Percentiles rank a stretch among this genome's conserved stretches.
Conservation (phyloP, 2,113 vertebrate species). For the Motacilla tschutschensis region DNA sequence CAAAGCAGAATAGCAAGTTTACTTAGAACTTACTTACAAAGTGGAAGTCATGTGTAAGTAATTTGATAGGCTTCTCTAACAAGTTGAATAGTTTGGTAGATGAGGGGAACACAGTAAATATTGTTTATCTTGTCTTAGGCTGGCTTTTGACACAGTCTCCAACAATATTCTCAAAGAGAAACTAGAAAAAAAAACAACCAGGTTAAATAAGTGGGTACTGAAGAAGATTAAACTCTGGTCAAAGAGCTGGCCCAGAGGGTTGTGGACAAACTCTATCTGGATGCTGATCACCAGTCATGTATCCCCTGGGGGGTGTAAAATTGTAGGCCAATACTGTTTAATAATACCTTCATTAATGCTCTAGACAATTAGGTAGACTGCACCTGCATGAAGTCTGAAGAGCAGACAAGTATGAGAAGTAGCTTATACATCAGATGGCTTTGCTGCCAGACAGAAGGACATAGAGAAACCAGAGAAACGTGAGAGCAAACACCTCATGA, state of each 20-base stretch:
- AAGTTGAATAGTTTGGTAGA: not conserved
- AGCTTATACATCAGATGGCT: not conserved
- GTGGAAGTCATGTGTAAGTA: not conserved
- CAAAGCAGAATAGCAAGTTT: not conserved
- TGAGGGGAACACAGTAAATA: not conserved
- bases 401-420: not conserved
- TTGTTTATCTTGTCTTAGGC: not conserved
- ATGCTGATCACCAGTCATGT: not conserved
- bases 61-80: not conserved
- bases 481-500: not conserved
- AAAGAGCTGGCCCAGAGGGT: not conserved
- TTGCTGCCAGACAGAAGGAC: not conserved
- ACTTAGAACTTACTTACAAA: not conserved
- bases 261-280: not conserved
- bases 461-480: not conserved
- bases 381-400: not conserved
- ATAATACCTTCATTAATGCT: not conserved
- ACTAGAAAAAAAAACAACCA: not conserved
- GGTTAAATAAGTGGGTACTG: not conserved
- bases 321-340: not conserved
- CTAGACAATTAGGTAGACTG: not conserved
- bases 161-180: not conserved
- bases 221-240: not conserved
- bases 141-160: not conserved
- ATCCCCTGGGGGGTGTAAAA: rapidly evolving